Evolutionary conservation across 2,113 vertebrate genomes (phyloP).

Genomic region (Thamnophis sirtalis): DNA sequence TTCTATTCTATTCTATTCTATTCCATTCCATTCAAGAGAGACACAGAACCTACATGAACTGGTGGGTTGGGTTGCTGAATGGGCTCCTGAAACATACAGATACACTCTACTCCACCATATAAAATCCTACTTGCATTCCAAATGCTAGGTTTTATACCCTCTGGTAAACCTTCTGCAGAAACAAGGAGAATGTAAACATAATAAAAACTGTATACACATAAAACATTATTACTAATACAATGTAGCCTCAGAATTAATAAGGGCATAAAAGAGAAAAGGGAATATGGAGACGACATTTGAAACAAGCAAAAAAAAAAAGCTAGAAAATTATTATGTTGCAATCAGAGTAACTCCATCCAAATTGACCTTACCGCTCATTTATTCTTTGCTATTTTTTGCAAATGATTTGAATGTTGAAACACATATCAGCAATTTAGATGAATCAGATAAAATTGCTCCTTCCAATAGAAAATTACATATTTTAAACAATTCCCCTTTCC

Average conservation of each 20-base stretch:
- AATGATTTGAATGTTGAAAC: not conserved
- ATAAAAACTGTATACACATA: not conserved
- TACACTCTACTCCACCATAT: not conserved
- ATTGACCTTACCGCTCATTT: not conserved
- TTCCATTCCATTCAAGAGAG: not conserved
- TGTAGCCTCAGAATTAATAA: not conserved
- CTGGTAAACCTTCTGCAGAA: not conserved
- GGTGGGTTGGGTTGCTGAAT: not conserved
- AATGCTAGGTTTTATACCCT: not conserved
- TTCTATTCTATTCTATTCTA: too few species aligned
- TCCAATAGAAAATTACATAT: not conserved
- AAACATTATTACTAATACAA: not conserved
- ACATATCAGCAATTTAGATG: not conserved
- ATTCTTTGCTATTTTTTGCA: not conserved
- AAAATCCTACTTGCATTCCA: not conserved
- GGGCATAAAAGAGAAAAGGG: not conserved
- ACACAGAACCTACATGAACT: not conserved
- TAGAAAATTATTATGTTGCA: not conserved
- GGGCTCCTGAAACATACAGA: not conserved
- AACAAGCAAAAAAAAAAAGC: not conserved
- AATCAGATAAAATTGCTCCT: not conserved
- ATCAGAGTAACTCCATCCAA: not conserved
- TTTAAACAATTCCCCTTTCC: not conserved
- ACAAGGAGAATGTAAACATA: not conserved
- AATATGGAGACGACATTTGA: not conserved